Conservation (phyloP, 37 sponge, comb jelly and placozoan species). For the Oscarella lobularis region DNA sequence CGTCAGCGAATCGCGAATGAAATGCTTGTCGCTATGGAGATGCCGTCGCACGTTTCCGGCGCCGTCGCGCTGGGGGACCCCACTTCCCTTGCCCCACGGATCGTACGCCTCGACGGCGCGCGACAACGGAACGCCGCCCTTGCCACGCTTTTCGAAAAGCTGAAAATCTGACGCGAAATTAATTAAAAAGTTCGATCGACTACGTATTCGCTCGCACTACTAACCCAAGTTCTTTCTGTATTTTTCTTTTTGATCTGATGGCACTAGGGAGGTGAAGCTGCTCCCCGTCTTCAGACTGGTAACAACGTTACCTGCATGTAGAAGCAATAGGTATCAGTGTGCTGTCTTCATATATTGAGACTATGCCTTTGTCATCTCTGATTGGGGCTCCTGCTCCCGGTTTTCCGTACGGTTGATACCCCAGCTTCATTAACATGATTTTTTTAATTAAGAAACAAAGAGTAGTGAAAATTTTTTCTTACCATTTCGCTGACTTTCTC, state of each 20-base stretch:
- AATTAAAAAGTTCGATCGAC: too few relatives aligned
- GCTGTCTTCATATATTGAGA: too few relatives aligned
- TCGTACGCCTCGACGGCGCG: too few relatives aligned
- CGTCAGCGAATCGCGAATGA: not conserved
- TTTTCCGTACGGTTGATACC: not conserved
- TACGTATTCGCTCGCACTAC: too few relatives aligned
- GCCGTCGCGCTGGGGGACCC: not conserved
- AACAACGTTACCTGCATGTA: not conserved
- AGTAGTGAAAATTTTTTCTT: too few relatives aligned
- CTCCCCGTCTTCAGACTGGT: not conserved
- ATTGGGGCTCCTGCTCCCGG: not conserved
- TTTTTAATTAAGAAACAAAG: too few relatives aligned
- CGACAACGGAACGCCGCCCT: too few relatives aligned
- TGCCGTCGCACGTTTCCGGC: not conserved
- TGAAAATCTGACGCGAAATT: too few relatives aligned
- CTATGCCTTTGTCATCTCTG: not conserved
- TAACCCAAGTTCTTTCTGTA: not conserved
- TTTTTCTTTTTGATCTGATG: not conserved
- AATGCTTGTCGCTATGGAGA: not conserved
- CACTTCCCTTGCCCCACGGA: conserved; percentile 10
- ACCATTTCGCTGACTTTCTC: not conserved
- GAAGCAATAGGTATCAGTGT: too few relatives aligned
- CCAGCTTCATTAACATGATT: too few relatives aligned
- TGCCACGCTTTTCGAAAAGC: too few relatives aligned
- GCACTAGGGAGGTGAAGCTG: not conserved